phyloP scores from a whole-genome alignment of 2,888 invertebrate genomes.

The Bugulina stolonifera region DNA sequence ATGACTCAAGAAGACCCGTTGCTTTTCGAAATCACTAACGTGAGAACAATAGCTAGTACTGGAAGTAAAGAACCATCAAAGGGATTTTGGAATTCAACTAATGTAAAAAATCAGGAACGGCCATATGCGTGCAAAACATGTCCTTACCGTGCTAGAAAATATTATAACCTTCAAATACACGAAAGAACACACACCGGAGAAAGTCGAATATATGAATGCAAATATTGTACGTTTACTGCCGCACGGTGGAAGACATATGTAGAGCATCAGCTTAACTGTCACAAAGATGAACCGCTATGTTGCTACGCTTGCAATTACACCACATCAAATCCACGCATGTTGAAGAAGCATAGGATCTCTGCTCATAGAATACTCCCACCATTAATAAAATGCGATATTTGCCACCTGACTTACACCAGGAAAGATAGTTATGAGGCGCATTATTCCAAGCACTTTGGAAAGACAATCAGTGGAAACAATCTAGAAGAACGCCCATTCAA shows the following conservation, averaged over 20 bases:
- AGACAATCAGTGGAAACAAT: neutral
- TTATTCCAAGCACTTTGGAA: neutral
- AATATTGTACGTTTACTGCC: neutral
- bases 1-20: neutral
- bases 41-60: neutral
- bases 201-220: neutral
- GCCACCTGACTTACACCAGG: neutral
- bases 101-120: neutral
- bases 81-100: no score
- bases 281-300: neutral
- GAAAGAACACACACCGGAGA: neutral
- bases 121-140: neutral
- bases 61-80: neutral
- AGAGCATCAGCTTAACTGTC: neutral
- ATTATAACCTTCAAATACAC: neutral
- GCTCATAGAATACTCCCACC: neutral
- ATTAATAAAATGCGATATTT: neutral
- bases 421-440: neutral
- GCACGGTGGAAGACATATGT: neutral
- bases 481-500: constrained; percentile 8
- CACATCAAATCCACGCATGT: neutral
- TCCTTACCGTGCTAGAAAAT: neutral
- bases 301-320: neutral
- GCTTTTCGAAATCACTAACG: neutral
- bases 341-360: neutral